Evolutionary conservation across 2,113 vertebrate genomes (phyloP).

Genomic region (Corvus cornix): DNA sequence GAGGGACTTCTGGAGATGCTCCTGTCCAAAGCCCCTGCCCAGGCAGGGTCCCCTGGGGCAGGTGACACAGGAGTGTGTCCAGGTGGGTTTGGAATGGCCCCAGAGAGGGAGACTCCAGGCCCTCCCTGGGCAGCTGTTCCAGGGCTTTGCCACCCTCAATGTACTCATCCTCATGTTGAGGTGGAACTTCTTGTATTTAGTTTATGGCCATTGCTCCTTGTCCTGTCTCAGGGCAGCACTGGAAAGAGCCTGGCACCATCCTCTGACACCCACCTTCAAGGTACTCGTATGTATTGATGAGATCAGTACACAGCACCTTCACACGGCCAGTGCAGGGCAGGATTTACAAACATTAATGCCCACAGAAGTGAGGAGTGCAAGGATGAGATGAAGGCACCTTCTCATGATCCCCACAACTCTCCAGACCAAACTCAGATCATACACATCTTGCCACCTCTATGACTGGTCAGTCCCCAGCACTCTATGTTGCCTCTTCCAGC

Average conservation of each 20-base stretch:
- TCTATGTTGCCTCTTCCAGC: neutral
- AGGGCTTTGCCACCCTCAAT: neutral
- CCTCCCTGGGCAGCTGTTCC: neutral
- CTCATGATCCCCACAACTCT: neutral
- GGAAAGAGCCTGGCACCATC: neutral
- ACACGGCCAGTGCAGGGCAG: neutral
- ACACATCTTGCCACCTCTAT: neutral
- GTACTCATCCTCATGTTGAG: neutral
- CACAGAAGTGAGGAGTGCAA: neutral
- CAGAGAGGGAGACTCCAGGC: neutral
- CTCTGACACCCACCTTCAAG: neutral
- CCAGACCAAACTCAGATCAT: neutral
- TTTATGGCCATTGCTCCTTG: neutral
- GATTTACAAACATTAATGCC: neutral
- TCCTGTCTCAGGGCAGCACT: neutral
- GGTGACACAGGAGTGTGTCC: accelerated
- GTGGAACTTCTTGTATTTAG: neutral
- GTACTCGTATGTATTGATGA: neutral
- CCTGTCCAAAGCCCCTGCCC: accelerated
- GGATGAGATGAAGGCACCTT: neutral
- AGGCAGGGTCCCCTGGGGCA: neutral
- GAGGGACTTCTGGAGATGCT: neutral
- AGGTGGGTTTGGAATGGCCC: neutral
- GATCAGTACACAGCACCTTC: neutral
- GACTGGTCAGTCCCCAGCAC: neutral